Base-by-base conservation (phyloP, 1,140 invertebrate species). In the Drosophila nannoptera region DNA sequence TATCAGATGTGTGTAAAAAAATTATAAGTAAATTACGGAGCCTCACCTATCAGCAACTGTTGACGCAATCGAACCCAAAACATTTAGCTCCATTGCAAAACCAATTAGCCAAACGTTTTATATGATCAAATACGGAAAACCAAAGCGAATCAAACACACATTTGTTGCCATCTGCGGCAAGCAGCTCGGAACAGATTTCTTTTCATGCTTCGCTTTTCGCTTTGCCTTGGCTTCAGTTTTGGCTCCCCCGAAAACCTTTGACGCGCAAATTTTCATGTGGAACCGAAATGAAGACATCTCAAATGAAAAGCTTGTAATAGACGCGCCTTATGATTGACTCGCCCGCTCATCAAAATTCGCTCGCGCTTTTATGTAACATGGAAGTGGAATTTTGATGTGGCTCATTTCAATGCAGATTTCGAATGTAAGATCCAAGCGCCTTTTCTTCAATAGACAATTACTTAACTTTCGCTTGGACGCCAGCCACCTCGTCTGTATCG, bases 331-430 rank as follows among this genome's bases (percentile, higher is more conserved):
- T 11, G 22, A 22, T 22, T 22, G 22, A 43, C 64, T 64, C 48
- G 58, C 49, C 36, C 48, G 72, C 59, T 71, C 69, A 76, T 61
- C 58, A 46, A 81, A 81, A 68, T 73, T 67, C 71, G 67, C 45
- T 81, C 67, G 77, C 74, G 77, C 80, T 66, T 81, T 81, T 81
- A 81, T 81, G 42, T 81, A 81, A 81, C 63, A 64, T 73, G 65
- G 48, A 81, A 81, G 69, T 81, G 43, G 31, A 43, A 43, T 52
- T 78, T 73, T 60, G 49, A 56, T 32, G 73, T 65, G 36, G 35
- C 46, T 73, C 60, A 76, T 81, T 81, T 81, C 77, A 73, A 81
- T 81, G 77, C 77, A 77, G 73, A 80, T 73, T 66, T 61, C 55
- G 38, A 22, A 63, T 56, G 48, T 46, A 35, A 42, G 46, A 58